phyloP scores from a whole-genome alignment of 1,140 invertebrate genomes.

The Platyscapa corneri region DNA sequence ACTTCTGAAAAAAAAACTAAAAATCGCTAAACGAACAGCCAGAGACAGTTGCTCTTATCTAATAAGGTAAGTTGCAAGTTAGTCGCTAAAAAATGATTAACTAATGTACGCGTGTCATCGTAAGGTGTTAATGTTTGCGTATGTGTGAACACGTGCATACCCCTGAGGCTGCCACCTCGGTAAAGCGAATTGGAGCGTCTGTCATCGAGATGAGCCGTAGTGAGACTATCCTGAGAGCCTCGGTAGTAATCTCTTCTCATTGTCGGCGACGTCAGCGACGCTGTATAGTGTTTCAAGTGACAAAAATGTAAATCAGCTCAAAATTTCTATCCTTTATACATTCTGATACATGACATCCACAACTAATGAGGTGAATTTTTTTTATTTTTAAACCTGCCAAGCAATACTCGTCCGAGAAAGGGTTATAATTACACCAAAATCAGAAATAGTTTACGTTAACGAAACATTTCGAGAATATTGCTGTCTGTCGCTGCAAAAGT shows the following conservation, averaged over 20 bases:
- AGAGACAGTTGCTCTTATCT: too few relatives aligned
- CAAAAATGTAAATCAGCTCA: slow-evolving; percentile 64
- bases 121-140: slow-evolving; percentile 40
- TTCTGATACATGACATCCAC: background rate
- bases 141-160: slow-evolving; percentile 67
- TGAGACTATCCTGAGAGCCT: slow-evolving; percentile 89
- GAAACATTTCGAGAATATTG: too few relatives aligned
- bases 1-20: too few relatives aligned
- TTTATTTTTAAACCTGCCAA: background rate
- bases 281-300: slow-evolving; percentile 73
- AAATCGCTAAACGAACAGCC: too few relatives aligned
- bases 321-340: slow-evolving; percentile 64
- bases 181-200: slow-evolving; percentile 71
- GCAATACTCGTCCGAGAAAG: background rate
- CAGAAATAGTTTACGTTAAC: too few relatives aligned
- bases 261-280: slow-evolving; percentile 76
- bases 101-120: background rate
- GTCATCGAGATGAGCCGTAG: slow-evolving; percentile 74
- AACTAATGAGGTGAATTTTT: background rate
- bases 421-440: background rate
- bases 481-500: too few relatives aligned
- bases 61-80: too few relatives aligned
- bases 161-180: slow-evolving; percentile 74
- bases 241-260: slow-evolving; percentile 91
- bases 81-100: background rate